These are phyloP conservation scores for Denticeps clupeoides DNA, from an alignment of 2,797 vertebrate genomes.

Conservation along the genomic window DNA sequence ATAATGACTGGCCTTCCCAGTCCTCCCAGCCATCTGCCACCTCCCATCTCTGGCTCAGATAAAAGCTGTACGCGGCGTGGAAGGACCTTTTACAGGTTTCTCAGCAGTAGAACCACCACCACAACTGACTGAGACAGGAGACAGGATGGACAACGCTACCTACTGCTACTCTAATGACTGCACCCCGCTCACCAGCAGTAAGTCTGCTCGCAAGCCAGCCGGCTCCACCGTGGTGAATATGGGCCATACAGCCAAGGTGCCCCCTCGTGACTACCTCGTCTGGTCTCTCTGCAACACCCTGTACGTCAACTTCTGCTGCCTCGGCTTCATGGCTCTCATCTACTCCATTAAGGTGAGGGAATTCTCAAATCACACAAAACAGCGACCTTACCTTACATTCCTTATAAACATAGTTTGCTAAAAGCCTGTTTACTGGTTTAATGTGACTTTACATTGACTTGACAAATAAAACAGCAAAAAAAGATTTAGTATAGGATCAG, in stretches of 20 bases:
- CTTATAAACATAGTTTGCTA: no score
- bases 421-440: no score
- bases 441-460: no score
- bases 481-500: no score
- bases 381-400: no score
- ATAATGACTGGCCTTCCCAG: slow-evolving; percentile 59
- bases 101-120: no score
- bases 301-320: slow-evolving; percentile 75
- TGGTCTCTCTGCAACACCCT: slow-evolving; percentile 74
- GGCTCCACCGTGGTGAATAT: slow-evolving; percentile 64
- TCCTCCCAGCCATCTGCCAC: slow-evolving; percentile 26
- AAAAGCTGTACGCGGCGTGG: slow-evolving; percentile 41
- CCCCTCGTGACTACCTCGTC: slow-evolving; percentile 62
- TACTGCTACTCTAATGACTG: slow-evolving; percentile 68
- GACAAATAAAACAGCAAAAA: no score
- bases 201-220: slow-evolving; percentile 47
- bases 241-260: slow-evolving; percentile 39
- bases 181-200: slow-evolving; percentile 63
- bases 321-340: slow-evolving; percentile 69
- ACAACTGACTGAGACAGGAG: no score
- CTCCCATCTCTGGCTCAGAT: slow-evolving; percentile 40
- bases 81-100: slow-evolving; percentile 29
- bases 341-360: slow-evolving; percentile 72
- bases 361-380: no score
- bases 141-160: slow-evolving; percentile 64